A percentile compares a stretch with the other conserved stretches of the same genome.
phyloP scores from a whole-genome alignment of 2,113 vertebrate genomes.

The Rhynchopsitta pachyrhyncha region DNA sequence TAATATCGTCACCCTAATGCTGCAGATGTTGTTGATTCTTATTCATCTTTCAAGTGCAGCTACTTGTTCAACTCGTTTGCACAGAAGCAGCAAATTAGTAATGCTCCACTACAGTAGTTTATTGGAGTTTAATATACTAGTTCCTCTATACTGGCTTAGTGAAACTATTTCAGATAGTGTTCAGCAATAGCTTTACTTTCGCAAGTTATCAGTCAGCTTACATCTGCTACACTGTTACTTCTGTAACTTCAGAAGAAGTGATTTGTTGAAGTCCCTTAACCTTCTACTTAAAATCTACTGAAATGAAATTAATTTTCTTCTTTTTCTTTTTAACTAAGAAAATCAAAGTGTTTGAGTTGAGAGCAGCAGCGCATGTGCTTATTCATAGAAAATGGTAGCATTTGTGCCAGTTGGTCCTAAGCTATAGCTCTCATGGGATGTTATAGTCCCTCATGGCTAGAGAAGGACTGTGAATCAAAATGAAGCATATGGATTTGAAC shows the following conservation, averaged over 20 bases:
- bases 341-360: not conserved
- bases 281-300: constrained; percentile 31
- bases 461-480: not conserved
- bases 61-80: constrained; percentile 30
- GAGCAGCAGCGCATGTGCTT: not conserved
- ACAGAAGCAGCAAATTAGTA: constrained; percentile 56
- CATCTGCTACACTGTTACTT: not conserved
- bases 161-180: constrained; percentile 8
- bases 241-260: not conserved
- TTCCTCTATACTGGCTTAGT: not conserved
- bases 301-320: not conserved
- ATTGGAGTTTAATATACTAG: constrained; percentile 49
- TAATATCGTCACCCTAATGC: constrained; percentile 21
- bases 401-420: not conserved
- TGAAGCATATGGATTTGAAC: not conserved
- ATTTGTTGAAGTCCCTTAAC: not conserved
- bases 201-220: constrained; percentile 17
- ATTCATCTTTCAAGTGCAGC: constrained; percentile 40
- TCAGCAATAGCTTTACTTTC: constrained; percentile 36
- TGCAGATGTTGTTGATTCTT: constrained; percentile 46
- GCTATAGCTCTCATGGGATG: not conserved
- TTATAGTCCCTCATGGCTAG: not conserved
- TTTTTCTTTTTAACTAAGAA: not conserved
- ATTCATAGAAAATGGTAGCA: not conserved
- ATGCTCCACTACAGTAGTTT: constrained; percentile 42